Percentiles rank a stretch among this genome's conserved stretches.
Conservation (phyloP, 2,888 invertebrate genomes). For the Chironomus tentans region DNA sequence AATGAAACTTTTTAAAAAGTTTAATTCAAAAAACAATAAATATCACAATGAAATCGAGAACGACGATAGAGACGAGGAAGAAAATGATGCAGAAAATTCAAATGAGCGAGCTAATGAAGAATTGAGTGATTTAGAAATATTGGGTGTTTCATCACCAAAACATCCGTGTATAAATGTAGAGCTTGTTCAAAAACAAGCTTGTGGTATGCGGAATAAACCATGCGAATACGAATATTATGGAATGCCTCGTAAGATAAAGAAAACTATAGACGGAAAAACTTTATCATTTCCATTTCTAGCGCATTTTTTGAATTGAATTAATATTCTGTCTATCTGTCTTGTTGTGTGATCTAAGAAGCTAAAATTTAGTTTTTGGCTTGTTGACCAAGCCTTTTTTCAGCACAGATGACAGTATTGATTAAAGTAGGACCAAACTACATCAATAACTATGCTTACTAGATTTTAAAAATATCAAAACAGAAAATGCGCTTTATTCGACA, state of each 20-base stretch:
- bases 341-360: too few relatives aligned
- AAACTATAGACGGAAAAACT: not conserved
- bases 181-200: constrained; percentile 46
- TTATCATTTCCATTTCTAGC: not conserved
- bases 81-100: constrained; percentile 30
- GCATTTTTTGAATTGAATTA: too few relatives aligned
- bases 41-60: constrained; percentile 5
- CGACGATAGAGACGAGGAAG: constrained; percentile 27
- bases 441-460: too few relatives aligned
- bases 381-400: too few relatives aligned
- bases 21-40: constrained; percentile 15
- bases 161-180: constrained; percentile 39
- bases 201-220: constrained; percentile 32
- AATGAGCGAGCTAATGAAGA: constrained; percentile 36
- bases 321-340: too few relatives aligned
- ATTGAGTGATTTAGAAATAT: constrained; percentile 35
- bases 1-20: constrained; percentile 15
- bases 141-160: constrained; percentile 33
- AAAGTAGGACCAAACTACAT: too few relatives aligned
- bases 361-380: too few relatives aligned
- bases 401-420: too few relatives aligned
- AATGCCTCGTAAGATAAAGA: constrained; percentile 16
- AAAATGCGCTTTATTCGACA: not conserved
- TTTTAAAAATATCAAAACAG: too few relatives aligned
- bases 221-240: constrained; percentile 17